Evolutionary conservation across 2,113 vertebrate genomes (phyloP).

Genomic region (Garra rufa): DNA sequence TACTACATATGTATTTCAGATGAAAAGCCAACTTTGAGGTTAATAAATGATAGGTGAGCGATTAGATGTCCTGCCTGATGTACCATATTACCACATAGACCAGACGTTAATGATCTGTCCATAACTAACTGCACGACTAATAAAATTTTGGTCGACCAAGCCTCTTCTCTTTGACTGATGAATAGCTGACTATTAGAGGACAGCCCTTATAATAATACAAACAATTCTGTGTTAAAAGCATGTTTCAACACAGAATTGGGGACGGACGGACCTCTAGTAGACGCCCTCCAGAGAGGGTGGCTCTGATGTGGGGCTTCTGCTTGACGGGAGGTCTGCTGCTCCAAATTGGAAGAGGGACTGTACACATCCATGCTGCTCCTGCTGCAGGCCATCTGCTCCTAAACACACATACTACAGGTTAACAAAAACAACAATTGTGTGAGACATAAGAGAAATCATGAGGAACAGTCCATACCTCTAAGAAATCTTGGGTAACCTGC

Average conservation of each 20-base stretch:
- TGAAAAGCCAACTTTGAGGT: too few species aligned
- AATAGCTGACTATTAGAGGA: too few species aligned
- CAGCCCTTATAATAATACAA: too few species aligned
- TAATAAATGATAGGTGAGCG: too few species aligned
- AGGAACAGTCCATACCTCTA: conserved; percentile 47
- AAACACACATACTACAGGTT: conserved; percentile 20
- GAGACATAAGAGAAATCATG: too few species aligned
- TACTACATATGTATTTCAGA: too few species aligned
- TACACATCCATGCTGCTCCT: conserved; percentile 78
- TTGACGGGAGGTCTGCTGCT: conserved; percentile 72
- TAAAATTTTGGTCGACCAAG: too few species aligned
- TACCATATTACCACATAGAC: too few species aligned
- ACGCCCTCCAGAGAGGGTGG: background rate
- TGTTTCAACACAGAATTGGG: background rate
- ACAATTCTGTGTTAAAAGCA: background rate
- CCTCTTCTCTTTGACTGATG: too few species aligned
- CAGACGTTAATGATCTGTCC: too few species aligned
- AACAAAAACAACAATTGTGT: background rate
- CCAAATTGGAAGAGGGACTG: conserved; percentile 74
- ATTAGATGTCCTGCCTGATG: too few species aligned
- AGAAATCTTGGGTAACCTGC: conserved; percentile 34
- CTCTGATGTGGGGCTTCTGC: conserved; percentile 61
- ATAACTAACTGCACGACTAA: too few species aligned
- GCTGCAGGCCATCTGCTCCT: conserved; percentile 85
- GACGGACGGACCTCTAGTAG: conserved; percentile 5